Evolutionary conservation across 1,140 invertebrate species (phyloP).

Genomic region (Colletes gigas): DNA sequence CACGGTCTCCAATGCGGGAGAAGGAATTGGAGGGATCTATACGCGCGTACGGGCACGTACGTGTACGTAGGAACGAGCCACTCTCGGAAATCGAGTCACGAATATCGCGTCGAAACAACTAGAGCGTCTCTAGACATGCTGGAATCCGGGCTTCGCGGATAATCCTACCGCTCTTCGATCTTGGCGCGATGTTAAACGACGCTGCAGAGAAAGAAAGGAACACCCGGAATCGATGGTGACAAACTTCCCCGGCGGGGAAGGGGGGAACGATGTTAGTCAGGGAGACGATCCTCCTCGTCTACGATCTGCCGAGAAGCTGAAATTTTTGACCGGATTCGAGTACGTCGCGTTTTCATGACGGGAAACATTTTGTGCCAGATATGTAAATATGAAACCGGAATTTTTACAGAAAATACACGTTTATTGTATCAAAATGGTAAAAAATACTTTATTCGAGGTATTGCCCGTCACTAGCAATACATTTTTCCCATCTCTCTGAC

Average conservation of each 20-base stretch:
- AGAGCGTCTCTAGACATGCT: conserved; percentile 70
- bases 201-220: conserved; percentile 48
- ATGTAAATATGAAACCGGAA: too few species aligned
- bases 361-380: too few species aligned
- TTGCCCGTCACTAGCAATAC: too few species aligned
- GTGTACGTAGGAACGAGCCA: conserved; percentile 54
- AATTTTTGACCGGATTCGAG: not conserved
- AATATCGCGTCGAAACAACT: conserved; percentile 76
- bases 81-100: conserved; percentile 77
- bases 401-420: too few species aligned
- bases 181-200: conserved; percentile 62
- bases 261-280: conserved; percentile 32
- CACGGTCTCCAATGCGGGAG: conserved; percentile 16
- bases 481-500: too few species aligned
- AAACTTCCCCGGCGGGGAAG: conserved; percentile 23
- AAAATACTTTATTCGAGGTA: too few species aligned
- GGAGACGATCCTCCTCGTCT: conserved; percentile 6
- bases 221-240: conserved; percentile 38
- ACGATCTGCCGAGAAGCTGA: not conserved
- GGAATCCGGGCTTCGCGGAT: conserved; percentile 70
- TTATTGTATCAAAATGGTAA: too few species aligned
- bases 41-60: conserved; percentile 12
- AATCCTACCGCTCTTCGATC: conserved; percentile 72
- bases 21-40: conserved; percentile 48
- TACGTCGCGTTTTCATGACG: too few species aligned